phyloP scores from a whole-genome alignment of 2,797 vertebrate genomes.

The Zenarchopterus dispar region DNA sequence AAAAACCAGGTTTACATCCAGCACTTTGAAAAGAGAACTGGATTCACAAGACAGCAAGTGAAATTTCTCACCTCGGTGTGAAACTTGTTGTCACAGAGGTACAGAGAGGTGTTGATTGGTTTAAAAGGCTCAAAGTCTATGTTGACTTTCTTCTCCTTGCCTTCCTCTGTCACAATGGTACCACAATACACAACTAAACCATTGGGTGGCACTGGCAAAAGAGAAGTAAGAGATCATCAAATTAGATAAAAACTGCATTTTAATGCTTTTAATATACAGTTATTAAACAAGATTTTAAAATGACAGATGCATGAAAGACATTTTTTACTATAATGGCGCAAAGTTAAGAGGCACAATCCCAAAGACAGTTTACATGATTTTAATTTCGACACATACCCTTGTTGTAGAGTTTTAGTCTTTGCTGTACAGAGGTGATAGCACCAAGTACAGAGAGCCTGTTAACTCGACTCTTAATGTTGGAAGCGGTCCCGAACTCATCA shows the following conservation, averaged over 20 bases:
- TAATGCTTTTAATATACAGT: background rate
- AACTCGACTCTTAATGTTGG: constrained; percentile 99
- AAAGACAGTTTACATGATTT: background rate
- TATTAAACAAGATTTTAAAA: background rate
- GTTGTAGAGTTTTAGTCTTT: constrained; percentile 99
- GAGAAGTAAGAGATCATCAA: constrained; percentile 40
- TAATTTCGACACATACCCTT: constrained; percentile 86
- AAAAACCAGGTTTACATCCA: background rate
- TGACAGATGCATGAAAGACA: background rate
- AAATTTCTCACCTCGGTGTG: constrained; percentile 93
- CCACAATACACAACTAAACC: constrained; percentile 99
- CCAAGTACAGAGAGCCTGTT: constrained; percentile 98
- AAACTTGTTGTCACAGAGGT: constrained; percentile 99
- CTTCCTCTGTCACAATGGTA: constrained; percentile 99
- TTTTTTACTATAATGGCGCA: no score
- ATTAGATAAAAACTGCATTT: constrained; percentile 15
- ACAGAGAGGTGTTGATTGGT: constrained; percentile 99
- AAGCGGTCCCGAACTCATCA: constrained; percentile 98
- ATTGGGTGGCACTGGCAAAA: constrained; percentile 94
- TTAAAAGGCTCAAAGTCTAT: constrained; percentile 99
- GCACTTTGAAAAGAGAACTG: background rate
- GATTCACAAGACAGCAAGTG: background rate
- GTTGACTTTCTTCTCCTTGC: constrained; percentile 99
- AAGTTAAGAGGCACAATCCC: no score
- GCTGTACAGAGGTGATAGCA: constrained; percentile 99